Conservation (phyloP, 2,888 invertebrate genomes). For the Leucoma salicis region DNA sequence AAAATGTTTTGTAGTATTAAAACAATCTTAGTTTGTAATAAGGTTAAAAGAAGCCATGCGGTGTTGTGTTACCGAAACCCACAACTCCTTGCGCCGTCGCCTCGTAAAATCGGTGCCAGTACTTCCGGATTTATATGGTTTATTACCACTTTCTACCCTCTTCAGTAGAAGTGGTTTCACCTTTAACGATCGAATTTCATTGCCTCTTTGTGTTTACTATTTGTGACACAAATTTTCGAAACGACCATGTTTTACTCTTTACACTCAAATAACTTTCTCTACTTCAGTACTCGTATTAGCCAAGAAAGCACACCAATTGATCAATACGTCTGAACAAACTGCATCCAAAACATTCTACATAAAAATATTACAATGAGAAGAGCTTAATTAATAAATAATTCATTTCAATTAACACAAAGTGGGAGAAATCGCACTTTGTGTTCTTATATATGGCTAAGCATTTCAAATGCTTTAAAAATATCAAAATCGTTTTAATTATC, state of each 20-base stretch:
- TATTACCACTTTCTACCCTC: conserved; percentile 6
- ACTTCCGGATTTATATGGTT: conserved; percentile 40
- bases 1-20: too few species aligned
- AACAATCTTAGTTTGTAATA: not conserved
- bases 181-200: conserved; percentile 3
- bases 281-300: not conserved
- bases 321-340: too few species aligned
- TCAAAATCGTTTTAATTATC: too few species aligned
- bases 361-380: too few species aligned
- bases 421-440: too few species aligned
- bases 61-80: conserved; percentile 19
- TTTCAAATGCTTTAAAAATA: too few species aligned
- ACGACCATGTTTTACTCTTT: not conserved
- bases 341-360: not conserved
- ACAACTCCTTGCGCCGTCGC: conserved; percentile 15
- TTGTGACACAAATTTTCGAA: not conserved
- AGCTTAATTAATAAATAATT: too few species aligned
- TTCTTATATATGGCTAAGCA: too few species aligned
- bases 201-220: not conserved
- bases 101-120: conserved; percentile 23
- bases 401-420: too few species aligned
- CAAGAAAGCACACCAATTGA: too few species aligned
- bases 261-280: too few species aligned
- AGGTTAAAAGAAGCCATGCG: conserved; percentile 16
- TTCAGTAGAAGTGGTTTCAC: conserved; percentile 5